These are phyloP conservation scores for Numenius arquata DNA, from an alignment of 2,113 vertebrate genomes.

Conservation along the genomic window DNA sequence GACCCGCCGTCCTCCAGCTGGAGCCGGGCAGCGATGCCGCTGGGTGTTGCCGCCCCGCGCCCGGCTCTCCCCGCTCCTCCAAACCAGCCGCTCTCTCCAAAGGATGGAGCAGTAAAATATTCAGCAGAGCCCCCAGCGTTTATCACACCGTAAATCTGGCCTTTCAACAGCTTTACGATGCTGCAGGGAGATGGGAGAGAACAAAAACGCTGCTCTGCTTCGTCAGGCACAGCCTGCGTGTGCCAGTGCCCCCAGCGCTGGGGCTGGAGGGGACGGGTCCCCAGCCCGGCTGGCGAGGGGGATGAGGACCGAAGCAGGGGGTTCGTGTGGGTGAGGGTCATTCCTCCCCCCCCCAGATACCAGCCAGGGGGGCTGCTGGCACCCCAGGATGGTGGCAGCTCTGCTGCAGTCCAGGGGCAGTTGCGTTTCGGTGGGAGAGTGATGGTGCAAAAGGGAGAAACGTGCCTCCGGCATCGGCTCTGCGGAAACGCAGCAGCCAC, in stretches of 20 bases:
- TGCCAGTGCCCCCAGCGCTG: neutral
- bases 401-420: neutral
- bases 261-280: neutral
- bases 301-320: neutral
- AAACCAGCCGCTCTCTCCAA: neutral
- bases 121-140: conserved; percentile 52
- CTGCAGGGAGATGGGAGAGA: conserved; percentile 34
- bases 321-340: neutral
- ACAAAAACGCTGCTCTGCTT: conserved; percentile 35
- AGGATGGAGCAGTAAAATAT: conserved; percentile 35
- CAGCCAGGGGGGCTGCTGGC: neutral
- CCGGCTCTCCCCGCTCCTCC: neutral
- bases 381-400: neutral
- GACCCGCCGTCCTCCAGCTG: neutral
- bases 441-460: neutral
- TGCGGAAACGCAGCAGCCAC: neutral
- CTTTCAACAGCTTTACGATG: conserved; percentile 49
- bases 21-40: neutral
- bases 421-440: rapidly evolving
- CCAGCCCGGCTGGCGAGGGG: rapidly evolving
- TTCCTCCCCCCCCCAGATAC: rapidly evolving
- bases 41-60: neutral
- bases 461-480: rapidly evolving
- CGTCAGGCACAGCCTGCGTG: neutral
- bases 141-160: conserved; percentile 56